Percentiles rank a stretch among this genome's conserved stretches.
phyloP scores from a whole-genome alignment of 2,888 invertebrate genomes.

The Allygus modestus region DNA sequence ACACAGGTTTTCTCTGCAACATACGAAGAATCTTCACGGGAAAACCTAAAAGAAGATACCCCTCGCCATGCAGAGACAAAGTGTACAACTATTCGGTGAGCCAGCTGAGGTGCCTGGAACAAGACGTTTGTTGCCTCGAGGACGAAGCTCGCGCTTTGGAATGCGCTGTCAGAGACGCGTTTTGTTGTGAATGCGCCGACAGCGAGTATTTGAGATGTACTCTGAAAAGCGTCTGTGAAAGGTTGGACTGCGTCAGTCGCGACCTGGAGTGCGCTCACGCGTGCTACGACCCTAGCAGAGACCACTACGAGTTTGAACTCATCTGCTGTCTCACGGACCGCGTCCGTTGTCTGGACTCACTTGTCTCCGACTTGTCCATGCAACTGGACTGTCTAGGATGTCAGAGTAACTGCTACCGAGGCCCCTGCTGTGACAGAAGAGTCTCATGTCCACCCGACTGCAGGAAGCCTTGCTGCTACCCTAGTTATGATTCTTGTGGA shows the following conservation, averaged over 20 bases:
- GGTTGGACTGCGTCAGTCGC: background rate
- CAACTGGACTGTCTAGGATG: background rate
- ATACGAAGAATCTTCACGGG: constrained; percentile 23
- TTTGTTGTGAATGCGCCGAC: background rate
- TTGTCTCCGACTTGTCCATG: background rate
- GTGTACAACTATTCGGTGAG: background rate
- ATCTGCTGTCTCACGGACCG: background rate
- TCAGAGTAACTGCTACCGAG: background rate
- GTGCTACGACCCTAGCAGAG: background rate
- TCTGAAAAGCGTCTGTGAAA: background rate
- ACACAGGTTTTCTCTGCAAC: background rate
- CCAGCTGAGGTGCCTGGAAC: background rate
- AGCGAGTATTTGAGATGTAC: background rate
- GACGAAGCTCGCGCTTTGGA: background rate
- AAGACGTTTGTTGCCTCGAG: background rate
- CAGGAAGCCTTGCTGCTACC: background rate
- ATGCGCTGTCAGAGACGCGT: background rate
- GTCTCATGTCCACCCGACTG: background rate
- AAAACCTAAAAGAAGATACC: background rate
- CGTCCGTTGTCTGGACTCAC: background rate
- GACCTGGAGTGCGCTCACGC: background rate
- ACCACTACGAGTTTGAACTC: background rate
- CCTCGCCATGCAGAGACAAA: constrained; percentile 3
- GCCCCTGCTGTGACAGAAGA: background rate
- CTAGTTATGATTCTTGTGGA: background rate